Conservation (phyloP, 2,888 invertebrate species). For the Pedicia rivosa region DNA sequence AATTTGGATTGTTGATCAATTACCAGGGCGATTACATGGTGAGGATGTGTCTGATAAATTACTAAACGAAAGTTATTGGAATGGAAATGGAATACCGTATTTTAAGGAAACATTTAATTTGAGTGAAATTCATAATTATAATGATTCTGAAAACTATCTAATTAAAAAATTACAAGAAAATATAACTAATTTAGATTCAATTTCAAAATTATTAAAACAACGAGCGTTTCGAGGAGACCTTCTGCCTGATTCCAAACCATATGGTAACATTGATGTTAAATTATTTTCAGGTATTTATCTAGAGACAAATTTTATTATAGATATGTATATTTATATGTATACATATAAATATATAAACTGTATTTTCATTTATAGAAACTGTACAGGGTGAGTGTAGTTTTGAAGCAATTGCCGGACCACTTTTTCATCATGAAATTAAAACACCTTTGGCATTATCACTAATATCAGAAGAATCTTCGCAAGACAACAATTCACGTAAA, state of each 20-base stretch:
- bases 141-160: not conserved
- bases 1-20: slow-evolving; percentile 62
- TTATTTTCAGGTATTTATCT: slow-evolving; percentile 18
- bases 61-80: slow-evolving; percentile 48
- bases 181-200: slow-evolving; percentile 22
- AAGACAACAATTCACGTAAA: not conserved
- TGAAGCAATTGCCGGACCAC: slow-evolving; percentile 28
- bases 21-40: slow-evolving; percentile 44
- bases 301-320: not conserved
- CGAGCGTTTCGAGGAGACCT: slow-evolving; percentile 29
- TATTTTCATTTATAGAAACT: slow-evolving; percentile 17
- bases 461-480: not conserved
- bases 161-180: slow-evolving; percentile 11
- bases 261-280: slow-evolving; percentile 30
- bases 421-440: slow-evolving; percentile 17
- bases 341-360: not conserved
- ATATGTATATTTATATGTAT: not conserved
- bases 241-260: slow-evolving; percentile 24
- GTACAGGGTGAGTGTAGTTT: slow-evolving; percentile 24
- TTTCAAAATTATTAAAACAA: slow-evolving; percentile 23
- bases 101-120: slow-evolving; percentile 19
- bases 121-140: not conserved
- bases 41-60: slow-evolving; percentile 53
- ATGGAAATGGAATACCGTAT: slow-evolving; percentile 33
- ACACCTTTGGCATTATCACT: not conserved